Evolutionary conservation across 1,140 invertebrate genomes (phyloP).

Genomic region (Drosophila virilis): DNA sequence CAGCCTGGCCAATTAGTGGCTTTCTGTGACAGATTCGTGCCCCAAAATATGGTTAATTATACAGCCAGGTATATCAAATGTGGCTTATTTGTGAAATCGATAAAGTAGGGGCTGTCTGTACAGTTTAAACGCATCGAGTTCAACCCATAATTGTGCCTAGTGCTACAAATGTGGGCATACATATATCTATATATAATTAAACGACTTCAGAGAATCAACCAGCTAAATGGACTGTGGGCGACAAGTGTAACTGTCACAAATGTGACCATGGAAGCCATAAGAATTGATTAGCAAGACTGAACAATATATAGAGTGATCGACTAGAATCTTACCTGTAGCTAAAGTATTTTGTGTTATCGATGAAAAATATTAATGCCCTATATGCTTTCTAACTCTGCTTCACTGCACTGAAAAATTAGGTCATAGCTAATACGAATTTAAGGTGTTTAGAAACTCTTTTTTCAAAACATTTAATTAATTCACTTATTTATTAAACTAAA

Average conservation of each 20-base stretch:
- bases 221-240: no score
- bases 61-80: neutral
- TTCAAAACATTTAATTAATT: no score
- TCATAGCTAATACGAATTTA: no score
- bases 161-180: neutral
- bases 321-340: neutral
- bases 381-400: no score
- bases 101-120: neutral
- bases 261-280: no score
- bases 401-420: no score
- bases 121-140: neutral
- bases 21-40: neutral
- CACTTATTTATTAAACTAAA: no score
- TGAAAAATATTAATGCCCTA: no score
- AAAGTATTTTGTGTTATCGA: no score
- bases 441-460: no score
- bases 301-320: neutral
- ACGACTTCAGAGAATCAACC: no score
- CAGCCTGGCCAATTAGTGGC: constrained; percentile 12
- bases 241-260: no score
- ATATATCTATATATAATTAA: neutral
- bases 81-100: neutral
- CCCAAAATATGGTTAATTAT: constrained; percentile 8
- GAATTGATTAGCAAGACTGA: neutral
- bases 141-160: neutral